phyloP scores from a whole-genome alignment of 2,797 vertebrate species.

The Balearica regulorum region DNA sequence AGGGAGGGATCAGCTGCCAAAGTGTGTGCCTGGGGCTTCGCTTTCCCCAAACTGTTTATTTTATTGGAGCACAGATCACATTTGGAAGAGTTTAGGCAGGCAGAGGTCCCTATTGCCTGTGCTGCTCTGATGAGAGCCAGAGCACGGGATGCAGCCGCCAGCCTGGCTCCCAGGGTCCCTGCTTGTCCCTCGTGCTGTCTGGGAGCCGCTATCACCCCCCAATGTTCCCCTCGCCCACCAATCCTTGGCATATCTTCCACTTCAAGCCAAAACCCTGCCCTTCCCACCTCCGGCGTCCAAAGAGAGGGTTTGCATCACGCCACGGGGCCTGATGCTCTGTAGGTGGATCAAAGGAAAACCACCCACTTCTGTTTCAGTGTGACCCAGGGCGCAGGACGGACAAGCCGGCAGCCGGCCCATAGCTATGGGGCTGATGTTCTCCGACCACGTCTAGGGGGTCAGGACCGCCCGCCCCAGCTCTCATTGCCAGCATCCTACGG shows the following conservation, averaged over 20 bases:
- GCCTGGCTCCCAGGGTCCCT: neutral
- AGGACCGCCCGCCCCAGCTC: neutral
- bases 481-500: neutral
- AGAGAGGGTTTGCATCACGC: fast-evolving
- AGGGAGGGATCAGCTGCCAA: conserved; percentile 33
- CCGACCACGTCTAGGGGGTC: fast-evolving
- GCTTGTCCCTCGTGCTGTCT: neutral
- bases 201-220: neutral
- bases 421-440: neutral
- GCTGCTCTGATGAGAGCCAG: neutral
- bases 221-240: fast-evolving
- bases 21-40: conserved; percentile 34
- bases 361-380: neutral
- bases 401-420: neutral
- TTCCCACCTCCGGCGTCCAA: neutral
- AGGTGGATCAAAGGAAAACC: neutral
- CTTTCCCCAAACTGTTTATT: conserved; percentile 53
- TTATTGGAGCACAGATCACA: conserved; percentile 24
- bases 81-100: conserved; percentile 51
- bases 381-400: neutral
- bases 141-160: neutral
- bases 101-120: neutral
- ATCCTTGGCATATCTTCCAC: neutral
- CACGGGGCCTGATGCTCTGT: fast-evolving
- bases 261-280: neutral